These are phyloP conservation scores for Wiebesia pumilae DNA, from an alignment of 1,140 invertebrate species.

Conservation along the genomic window DNA sequence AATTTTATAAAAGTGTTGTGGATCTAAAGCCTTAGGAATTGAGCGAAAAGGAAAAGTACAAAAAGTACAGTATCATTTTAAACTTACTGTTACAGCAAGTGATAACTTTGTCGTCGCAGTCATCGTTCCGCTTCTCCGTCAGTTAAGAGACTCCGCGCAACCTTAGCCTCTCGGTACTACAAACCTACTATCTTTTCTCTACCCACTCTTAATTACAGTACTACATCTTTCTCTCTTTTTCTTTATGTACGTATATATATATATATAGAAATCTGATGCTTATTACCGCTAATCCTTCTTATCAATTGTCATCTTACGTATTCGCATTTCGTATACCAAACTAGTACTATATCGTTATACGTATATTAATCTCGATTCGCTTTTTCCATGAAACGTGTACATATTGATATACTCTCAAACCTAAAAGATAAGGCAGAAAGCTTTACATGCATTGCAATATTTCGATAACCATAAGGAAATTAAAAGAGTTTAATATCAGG, in stretches of 20 bases:
- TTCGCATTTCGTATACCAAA: not conserved
- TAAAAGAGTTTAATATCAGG: not conserved
- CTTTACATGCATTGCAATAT: not conserved
- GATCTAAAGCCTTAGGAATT: too few species aligned
- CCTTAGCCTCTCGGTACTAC: constrained; percentile 13
- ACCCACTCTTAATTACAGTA: not conserved
- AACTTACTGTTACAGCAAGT: constrained; percentile 7
- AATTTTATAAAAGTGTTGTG: too few species aligned
- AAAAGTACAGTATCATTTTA: not conserved
- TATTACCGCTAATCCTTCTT: not conserved
- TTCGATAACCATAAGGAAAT: not conserved
- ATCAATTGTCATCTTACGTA: not conserved
- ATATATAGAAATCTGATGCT: not conserved
- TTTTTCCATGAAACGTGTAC: constrained; percentile 2
- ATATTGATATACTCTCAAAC: constrained; percentile 22
- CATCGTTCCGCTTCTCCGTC: constrained; percentile 33
- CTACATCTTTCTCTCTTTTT: not conserved
- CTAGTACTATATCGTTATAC: not conserved
- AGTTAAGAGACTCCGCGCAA: constrained; percentile 12
- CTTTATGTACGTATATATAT: not conserved
- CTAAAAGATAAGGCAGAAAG: not conserved
- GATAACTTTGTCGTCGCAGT: not conserved
- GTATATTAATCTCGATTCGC: not conserved
- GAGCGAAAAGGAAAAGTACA: not conserved
- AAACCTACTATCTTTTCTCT: not conserved